A percentile compares a stretch with the other conserved stretches of the same genome.
phyloP scores from a whole-genome alignment of 2,113 vertebrate genomes.

The Vulpes lagopus region DNA sequence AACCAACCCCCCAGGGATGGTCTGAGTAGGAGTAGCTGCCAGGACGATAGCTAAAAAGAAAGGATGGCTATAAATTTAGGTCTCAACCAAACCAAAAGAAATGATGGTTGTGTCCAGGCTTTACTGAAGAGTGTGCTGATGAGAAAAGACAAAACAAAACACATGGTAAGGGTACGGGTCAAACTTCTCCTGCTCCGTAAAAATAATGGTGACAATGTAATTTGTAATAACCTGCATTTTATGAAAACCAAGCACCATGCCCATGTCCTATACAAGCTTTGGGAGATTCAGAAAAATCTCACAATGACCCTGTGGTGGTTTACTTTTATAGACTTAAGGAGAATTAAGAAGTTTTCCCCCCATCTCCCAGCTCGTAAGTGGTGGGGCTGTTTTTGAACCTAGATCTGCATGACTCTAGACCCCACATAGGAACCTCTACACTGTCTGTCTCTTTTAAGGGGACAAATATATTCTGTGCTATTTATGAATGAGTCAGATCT shows the following conservation, averaged over 20 bases:
- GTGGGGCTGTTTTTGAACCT: background rate
- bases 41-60: slow-evolving; percentile 17
- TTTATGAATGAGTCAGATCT: slow-evolving; percentile 41
- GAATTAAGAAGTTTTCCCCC: slow-evolving; percentile 25
- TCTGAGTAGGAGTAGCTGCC: background rate
- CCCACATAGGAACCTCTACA: background rate
- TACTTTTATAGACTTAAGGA: slow-evolving; percentile 9
- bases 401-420: slow-evolving; percentile 8
- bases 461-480: background rate
- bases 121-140: background rate
- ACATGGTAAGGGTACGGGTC: background rate
- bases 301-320: background rate
- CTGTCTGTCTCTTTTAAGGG: background rate
- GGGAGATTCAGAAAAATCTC: background rate
- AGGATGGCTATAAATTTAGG: background rate
- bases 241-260: background rate
- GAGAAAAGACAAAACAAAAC: background rate
- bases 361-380: background rate
- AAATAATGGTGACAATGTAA: slow-evolving; percentile 2
- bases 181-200: slow-evolving; percentile 51
- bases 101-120: background rate
- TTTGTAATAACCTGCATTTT: slow-evolving; percentile 37
- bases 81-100: slow-evolving; percentile 49
- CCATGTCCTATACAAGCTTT: background rate
- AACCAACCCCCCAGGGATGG: background rate